phyloP scores from a whole-genome alignment of 1,140 invertebrate species.

The Subanguina moxae region DNA sequence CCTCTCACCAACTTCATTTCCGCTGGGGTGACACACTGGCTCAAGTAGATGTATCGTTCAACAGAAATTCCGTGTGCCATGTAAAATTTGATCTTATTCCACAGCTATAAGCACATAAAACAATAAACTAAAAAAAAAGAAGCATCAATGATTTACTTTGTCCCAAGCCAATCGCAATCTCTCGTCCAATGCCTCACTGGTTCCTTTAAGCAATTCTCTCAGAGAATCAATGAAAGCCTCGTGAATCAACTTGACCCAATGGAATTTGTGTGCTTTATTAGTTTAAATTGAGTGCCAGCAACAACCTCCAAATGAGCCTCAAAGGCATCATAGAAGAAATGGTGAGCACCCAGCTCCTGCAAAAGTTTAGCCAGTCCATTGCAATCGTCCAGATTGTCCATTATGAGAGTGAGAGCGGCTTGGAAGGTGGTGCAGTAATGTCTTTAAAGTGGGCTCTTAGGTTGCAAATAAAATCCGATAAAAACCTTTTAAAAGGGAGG shows the following conservation, averaged over 20 bases:
- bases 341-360: constrained; percentile 54
- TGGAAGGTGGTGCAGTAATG: constrained; percentile 52
- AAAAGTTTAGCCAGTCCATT: constrained; percentile 40
- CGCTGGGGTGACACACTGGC: constrained; percentile 48
- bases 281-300: neutral
- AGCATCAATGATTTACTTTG: constrained; percentile 11
- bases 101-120: constrained; percentile 22
- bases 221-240: constrained; percentile 49
- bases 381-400: constrained; percentile 57
- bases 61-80: constrained; percentile 47
- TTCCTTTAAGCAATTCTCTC: constrained; percentile 36
- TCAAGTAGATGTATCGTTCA: constrained; percentile 51
- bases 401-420: constrained; percentile 54
- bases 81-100: constrained; percentile 38
- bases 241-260: constrained; percentile 44
- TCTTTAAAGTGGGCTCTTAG: too few species aligned
- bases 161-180: constrained; percentile 48
- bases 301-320: constrained; percentile 55
- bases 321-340: constrained; percentile 57
- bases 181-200: constrained; percentile 39
- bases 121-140: neutral
- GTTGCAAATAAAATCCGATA: too few species aligned
- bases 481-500: too few species aligned
- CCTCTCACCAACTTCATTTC: constrained; percentile 46
- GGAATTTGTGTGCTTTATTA: constrained; percentile 7